A percentile compares a stretch with the other conserved stretches of the same genome.
Evolutionary conservation across 2,113 vertebrate genomes (phyloP).

Genomic region (Theristicus caerulescens): DNA sequence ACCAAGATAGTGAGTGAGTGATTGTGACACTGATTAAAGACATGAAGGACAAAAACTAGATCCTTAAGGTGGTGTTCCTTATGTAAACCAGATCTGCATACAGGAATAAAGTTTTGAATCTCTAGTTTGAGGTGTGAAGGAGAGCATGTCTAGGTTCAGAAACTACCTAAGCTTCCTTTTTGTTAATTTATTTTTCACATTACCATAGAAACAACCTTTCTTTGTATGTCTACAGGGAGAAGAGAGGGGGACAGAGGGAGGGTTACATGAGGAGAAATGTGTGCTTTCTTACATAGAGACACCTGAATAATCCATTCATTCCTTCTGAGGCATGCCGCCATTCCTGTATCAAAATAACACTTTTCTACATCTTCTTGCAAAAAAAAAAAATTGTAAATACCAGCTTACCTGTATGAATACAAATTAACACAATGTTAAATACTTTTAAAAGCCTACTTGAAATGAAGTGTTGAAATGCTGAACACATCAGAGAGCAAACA

Average conservation of each 20-base stretch:
- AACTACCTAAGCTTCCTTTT: neutral
- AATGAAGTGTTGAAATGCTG: neutral
- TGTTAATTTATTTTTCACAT: neutral
- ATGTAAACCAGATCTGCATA: neutral
- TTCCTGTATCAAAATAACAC: neutral
- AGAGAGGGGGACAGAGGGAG: neutral
- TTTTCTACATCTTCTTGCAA: neutral
- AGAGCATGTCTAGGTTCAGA: neutral
- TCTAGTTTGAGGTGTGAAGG: neutral
- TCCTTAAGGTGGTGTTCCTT: neutral
- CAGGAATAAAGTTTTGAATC: neutral
- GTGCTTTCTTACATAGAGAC: neutral
- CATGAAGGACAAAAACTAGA: neutral
- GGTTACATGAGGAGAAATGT: neutral
- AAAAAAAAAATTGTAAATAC: neutral
- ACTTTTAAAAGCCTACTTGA: neutral
- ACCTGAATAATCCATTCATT: neutral
- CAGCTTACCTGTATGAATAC: neutral
- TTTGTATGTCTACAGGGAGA: neutral
- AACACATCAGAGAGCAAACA: neutral
- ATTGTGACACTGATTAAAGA: neutral
- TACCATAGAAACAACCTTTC: neutral
- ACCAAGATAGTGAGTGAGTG: accelerated
- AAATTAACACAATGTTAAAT: neutral
- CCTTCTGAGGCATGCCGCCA: neutral